Evolutionary conservation across 1,140 invertebrate genomes (phyloP).

Genomic region (Eubasilissa regina): DNA sequence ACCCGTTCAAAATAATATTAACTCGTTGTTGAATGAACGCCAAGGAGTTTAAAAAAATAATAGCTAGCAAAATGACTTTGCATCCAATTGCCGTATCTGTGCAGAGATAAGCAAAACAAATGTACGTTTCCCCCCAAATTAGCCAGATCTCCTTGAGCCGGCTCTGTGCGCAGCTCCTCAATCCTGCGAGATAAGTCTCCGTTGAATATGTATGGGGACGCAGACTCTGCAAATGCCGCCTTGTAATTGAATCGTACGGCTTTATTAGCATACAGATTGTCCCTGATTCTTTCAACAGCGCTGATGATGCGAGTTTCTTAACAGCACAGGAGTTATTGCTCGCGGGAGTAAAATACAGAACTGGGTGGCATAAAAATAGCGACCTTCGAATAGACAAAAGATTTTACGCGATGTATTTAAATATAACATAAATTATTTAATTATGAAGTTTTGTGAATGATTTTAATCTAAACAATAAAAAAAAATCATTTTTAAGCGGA

Average conservation of each 20-base stretch:
- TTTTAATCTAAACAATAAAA: too few species aligned
- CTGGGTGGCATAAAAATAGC: not conserved
- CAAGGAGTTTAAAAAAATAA: too few species aligned
- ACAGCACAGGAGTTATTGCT: conserved; percentile 33
- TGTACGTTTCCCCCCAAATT: not conserved
- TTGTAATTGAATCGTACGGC: conserved; percentile 53
- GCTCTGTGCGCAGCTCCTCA: conserved; percentile 24
- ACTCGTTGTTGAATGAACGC: too few species aligned
- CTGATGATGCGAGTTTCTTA: conserved; percentile 45
- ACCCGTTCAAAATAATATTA: too few species aligned
- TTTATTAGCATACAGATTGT: conserved; percentile 55
- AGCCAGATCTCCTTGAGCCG: not conserved
- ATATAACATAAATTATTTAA: too few species aligned
- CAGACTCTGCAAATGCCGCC: conserved; percentile 46
- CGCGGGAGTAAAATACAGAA: not conserved
- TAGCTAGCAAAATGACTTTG: too few species aligned
- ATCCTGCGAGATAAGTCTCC: conserved; percentile 43
- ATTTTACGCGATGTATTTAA: too few species aligned
- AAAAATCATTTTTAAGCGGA: too few species aligned
- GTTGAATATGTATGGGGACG: conserved; percentile 51
- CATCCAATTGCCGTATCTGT: too few species aligned
- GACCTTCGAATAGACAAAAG: not conserved
- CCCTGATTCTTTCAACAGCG: conserved; percentile 48
- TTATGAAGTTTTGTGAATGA: too few species aligned
- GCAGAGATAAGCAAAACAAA: too few species aligned